Evolutionary conservation across 2,888 invertebrate species (phyloP).

Genomic region (Noctua janthina): DNA sequence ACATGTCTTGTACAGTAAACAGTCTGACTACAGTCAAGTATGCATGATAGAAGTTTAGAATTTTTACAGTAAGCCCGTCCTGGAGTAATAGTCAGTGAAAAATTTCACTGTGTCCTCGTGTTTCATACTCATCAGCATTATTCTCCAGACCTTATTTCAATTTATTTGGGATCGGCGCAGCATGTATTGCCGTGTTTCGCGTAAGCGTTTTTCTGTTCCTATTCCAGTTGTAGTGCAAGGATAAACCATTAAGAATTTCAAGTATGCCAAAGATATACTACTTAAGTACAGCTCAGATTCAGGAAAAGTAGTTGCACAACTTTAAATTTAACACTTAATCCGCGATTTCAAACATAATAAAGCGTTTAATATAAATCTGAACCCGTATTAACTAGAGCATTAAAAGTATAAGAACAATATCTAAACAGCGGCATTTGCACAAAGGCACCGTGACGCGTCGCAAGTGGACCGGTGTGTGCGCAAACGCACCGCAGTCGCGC

Average conservation of each 20-base stretch:
- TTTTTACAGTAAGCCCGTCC: too few relatives aligned
- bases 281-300: background rate
- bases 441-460: conserved; percentile 73
- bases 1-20: conserved; percentile 21
- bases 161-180: too few relatives aligned
- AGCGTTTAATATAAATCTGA: conserved; percentile 37
- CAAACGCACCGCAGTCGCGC: conserved; percentile 75
- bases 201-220: background rate
- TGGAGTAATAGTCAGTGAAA: background rate
- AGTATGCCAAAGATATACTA: background rate
- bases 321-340: background rate
- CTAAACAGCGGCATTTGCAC: conserved; percentile 57
- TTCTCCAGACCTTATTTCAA: too few relatives aligned
- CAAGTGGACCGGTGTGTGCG: conserved; percentile 67
- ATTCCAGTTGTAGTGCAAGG: background rate
- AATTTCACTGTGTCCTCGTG: background rate
- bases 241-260: background rate
- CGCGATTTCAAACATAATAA: background rate
- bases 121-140: too few relatives aligned
- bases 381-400: conserved; percentile 73
- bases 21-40: background rate
- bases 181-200: too few relatives aligned
- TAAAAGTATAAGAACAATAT: conserved; percentile 70
- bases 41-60: background rate
- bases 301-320: background rate